Conservation (phyloP, 1,140 invertebrate species). For the Platorchestia sp. region DNA sequence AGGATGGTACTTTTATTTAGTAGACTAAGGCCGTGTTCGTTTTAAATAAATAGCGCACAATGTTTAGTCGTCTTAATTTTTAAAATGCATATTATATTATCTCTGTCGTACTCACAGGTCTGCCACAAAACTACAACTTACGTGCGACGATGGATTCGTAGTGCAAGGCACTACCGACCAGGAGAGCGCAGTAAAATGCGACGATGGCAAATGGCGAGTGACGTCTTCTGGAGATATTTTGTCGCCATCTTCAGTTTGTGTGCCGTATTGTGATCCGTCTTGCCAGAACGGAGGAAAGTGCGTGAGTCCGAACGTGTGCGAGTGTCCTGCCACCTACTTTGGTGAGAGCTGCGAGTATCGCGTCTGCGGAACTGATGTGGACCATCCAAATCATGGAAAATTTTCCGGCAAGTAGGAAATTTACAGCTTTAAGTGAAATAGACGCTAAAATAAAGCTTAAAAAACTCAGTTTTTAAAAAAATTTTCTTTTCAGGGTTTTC, state of each 20-base stretch:
- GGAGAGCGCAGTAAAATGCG: neutral
- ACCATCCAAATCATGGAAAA: neutral
- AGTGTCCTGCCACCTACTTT: neutral
- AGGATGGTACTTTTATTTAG: too few relatives aligned
- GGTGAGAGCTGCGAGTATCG: neutral
- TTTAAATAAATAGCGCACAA: too few relatives aligned
- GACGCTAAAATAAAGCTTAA: neutral
- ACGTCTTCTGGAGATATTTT: neutral
- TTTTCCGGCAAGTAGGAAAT: neutral
- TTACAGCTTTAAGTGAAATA: neutral
- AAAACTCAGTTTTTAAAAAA: too few relatives aligned
- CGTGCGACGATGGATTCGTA: neutral
- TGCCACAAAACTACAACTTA: neutral
- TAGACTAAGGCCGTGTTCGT: too few relatives aligned
- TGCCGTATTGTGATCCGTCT: neutral
- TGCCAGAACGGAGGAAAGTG: constrained; percentile 1
- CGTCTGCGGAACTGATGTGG: neutral
- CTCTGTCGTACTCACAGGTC: neutral
- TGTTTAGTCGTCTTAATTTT: too few relatives aligned
- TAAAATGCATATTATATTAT: neutral
- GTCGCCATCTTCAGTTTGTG: neutral
- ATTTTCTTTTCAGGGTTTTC: too few relatives aligned
- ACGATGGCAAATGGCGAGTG: neutral
- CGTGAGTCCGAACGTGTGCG: neutral
- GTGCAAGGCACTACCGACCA: neutral